Conservation (phyloP, 2,113 vertebrate genomes). For the Vireo altiloquus region DNA sequence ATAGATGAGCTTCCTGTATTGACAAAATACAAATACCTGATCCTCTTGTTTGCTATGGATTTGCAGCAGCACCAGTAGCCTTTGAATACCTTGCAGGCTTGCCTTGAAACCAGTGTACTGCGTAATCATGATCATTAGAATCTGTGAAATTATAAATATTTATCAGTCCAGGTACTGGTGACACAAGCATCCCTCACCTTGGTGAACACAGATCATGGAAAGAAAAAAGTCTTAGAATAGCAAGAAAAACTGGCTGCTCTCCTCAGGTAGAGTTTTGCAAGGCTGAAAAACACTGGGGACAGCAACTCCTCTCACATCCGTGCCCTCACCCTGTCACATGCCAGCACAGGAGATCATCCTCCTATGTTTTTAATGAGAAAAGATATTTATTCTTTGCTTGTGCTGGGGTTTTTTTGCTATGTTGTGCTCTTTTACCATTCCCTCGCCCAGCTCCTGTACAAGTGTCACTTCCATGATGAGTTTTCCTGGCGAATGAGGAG, state of each 20-base stretch:
- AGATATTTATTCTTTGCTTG: background rate
- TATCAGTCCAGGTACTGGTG: background rate
- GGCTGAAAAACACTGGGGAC: background rate
- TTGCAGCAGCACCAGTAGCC: background rate
- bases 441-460: conserved; percentile 62
- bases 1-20: background rate
- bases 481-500: conserved; percentile 66
- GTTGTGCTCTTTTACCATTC: conserved; percentile 49
- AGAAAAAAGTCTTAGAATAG: background rate
- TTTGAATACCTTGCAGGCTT: background rate
- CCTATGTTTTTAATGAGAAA: conserved; percentile 3
- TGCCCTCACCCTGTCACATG: background rate
- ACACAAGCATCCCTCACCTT: background rate
- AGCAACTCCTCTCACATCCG: background rate
- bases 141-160: background rate
- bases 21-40: background rate
- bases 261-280: background rate
- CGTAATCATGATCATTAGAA: background rate
- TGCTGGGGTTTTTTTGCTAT: background rate
- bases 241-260: background rate
- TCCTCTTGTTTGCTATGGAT: background rate
- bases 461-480: conserved; percentile 71
- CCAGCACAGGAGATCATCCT: background rate
- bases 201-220: background rate
- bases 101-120: background rate